Conservation (phyloP, 2,888 invertebrate species). For the Pterostichus niger region DNA sequence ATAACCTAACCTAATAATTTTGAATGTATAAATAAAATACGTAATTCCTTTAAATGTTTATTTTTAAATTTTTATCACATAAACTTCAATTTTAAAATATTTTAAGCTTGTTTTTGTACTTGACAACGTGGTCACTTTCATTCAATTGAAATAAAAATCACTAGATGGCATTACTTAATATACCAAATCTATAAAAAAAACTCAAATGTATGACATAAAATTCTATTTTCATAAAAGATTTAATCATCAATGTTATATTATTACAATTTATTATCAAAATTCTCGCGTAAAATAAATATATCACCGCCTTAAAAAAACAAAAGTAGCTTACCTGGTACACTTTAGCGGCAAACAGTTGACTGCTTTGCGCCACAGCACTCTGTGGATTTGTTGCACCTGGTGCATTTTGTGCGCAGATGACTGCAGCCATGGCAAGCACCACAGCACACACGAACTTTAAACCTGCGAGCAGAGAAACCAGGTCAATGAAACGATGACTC, state of each 20-base stretch:
- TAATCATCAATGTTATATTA: background rate
- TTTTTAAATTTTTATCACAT: no score
- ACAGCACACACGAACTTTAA: slow-evolving; percentile 27
- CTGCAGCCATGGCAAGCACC: slow-evolving; percentile 21
- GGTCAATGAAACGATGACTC: slow-evolving; percentile 23
- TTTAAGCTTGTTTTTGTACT: no score
- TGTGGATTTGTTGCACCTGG: background rate
- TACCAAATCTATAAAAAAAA: no score
- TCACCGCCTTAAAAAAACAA: background rate
- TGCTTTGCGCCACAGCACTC: slow-evolving; percentile 19
- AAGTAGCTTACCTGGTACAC: slow-evolving; percentile 54
- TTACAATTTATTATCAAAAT: no score
- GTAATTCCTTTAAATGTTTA: no score
- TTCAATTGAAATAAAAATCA: no score
- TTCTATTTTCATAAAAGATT: background rate
- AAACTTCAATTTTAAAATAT: no score
- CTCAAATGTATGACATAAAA: no score
- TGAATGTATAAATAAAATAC: no score
- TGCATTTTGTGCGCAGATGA: background rate
- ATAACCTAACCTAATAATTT: no score
- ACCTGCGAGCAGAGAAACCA: slow-evolving; percentile 33
- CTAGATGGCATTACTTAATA: no score
- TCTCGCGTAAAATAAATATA: background rate
- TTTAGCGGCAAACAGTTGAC: slow-evolving; percentile 46
- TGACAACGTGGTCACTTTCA: no score